Conservation (phyloP, 37 sponge, comb jelly and placozoan genomes). For the Halisarca cf. caerulea region DNA sequence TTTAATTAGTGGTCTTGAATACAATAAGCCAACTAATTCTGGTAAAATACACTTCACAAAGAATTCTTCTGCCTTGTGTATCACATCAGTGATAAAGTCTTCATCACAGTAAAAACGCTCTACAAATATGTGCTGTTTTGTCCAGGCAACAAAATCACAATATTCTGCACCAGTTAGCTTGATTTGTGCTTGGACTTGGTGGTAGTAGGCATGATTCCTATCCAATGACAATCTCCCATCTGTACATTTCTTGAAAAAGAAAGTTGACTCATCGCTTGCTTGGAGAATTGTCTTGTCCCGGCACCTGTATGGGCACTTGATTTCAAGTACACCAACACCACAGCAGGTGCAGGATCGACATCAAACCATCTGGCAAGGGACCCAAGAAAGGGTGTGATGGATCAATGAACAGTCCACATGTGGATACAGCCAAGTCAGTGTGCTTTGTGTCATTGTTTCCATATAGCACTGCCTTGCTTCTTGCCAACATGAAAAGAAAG, state of each 20-base stretch:
- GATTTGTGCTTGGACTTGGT: constrained; percentile 51
- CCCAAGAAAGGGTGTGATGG: constrained; percentile 13
- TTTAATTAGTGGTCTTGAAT: too few species aligned
- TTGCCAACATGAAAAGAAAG: too few species aligned
- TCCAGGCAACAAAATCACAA: constrained; percentile 57
- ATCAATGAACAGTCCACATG: constrained; percentile 33
- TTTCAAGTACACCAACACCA: constrained; percentile 25
- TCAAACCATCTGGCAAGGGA: constrained; percentile 20
- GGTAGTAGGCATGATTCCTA: constrained; percentile 35
- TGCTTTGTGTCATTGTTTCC: not conserved
- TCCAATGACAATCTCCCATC: not conserved
- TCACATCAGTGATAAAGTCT: too few species aligned
- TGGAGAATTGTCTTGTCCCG: not conserved
- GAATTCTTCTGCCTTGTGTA: constrained; percentile 19
- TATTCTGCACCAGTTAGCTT: constrained; percentile 18
- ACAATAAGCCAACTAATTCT: too few species aligned
- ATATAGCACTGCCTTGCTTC: too few species aligned
- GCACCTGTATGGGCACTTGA: constrained; percentile 48
- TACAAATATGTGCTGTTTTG: too few species aligned
- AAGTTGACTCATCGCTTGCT: not conserved
- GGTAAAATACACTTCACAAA: constrained; percentile 37
- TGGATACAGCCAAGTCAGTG: not conserved
- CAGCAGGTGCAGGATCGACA: constrained; percentile 20
- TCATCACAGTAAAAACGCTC: too few species aligned
- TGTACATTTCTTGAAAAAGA: not conserved